A percentile compares a stretch with the other conserved stretches of the same genome.
phyloP scores from a whole-genome alignment of 2,113 vertebrate genomes.

The Mormyrus lacerda region DNA sequence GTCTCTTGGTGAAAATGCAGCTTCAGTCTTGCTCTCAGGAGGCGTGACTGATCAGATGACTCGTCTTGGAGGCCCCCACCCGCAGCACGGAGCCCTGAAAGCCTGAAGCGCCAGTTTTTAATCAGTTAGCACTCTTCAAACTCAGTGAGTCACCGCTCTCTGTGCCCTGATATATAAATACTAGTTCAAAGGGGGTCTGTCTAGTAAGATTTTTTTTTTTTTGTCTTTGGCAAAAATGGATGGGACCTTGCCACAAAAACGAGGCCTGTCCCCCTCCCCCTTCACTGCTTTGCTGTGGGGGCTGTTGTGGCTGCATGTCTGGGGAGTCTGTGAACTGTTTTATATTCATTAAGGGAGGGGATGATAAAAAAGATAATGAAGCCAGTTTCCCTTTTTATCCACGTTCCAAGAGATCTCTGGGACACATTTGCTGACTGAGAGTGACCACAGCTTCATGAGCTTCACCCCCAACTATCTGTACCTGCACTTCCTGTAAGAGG shows the following conservation, averaged over 20 bases:
- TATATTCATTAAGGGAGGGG: neutral
- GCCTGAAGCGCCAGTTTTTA: neutral
- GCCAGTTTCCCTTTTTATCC: neutral
- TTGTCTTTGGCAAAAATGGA: neutral
- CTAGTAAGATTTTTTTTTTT: neutral
- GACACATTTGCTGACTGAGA: neutral
- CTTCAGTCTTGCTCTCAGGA: neutral
- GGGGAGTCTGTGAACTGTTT: constrained; percentile 1
- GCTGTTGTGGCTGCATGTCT: neutral
- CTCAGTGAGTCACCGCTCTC: neutral
- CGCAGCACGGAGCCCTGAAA: neutral
- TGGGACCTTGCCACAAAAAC: neutral
- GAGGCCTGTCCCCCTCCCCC: neutral
- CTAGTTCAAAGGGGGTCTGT: neutral
- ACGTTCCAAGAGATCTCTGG: neutral
- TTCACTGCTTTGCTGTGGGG: neutral
- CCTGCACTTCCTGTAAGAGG: neutral
- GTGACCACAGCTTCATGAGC: neutral
- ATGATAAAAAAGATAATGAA: neutral
- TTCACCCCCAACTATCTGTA: neutral
- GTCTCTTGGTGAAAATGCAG: neutral
- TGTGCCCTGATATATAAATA: neutral
- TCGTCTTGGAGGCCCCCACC: neutral
- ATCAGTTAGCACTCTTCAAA: neutral
- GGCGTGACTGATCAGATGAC: neutral